Evolutionary conservation across 1,140 invertebrate genomes (phyloP).

Genomic region (Trypoxylus dichotomus): DNA sequence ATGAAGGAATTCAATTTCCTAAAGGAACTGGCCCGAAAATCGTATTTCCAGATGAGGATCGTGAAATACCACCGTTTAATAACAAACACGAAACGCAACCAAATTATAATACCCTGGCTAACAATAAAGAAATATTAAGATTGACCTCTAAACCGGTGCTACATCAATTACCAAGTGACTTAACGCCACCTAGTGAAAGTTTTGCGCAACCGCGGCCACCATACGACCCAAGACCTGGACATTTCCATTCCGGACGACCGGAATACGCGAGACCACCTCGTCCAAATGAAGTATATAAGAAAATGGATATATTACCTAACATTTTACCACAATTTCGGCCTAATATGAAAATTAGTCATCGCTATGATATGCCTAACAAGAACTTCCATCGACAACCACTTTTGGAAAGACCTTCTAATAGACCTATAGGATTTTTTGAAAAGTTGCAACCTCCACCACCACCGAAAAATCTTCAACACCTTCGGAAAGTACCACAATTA

Average conservation of each 20-base stretch:
- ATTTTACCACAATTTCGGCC: slow-evolving; percentile 72
- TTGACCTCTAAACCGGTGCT: slow-evolving; percentile 52
- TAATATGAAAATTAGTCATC: slow-evolving; percentile 51
- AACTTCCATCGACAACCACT: slow-evolving; percentile 48
- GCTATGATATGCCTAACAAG: slow-evolving; percentile 31
- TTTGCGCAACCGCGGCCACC: slow-evolving; percentile 43
- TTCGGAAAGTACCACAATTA: slow-evolving; percentile 42
- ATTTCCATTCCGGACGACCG: slow-evolving; percentile 50
- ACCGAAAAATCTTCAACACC: slow-evolving; percentile 41
- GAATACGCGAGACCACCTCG: slow-evolving; percentile 49
- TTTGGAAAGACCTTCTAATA: slow-evolving; percentile 50
- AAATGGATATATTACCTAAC: slow-evolving; percentile 61
- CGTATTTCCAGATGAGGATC: slow-evolving; percentile 49
- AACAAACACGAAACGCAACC: slow-evolving; percentile 24
- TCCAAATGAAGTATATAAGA: slow-evolving; percentile 48
- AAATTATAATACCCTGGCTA: slow-evolving; percentile 14
- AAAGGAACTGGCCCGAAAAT: slow-evolving; percentile 43
- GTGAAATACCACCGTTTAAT: slow-evolving; percentile 33
- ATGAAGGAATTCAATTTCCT: slow-evolving; percentile 43
- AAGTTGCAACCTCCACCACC: slow-evolving; percentile 58
- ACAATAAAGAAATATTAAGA: slow-evolving; percentile 47
- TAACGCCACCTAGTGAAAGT: slow-evolving; percentile 50
- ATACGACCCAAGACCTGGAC: slow-evolving; percentile 52
- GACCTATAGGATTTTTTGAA: slow-evolving; percentile 51
- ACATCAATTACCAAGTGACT: slow-evolving; percentile 51